Evolutionary conservation across 2,888 invertebrate species (phyloP).

Genomic region (Stenchaetothrips biformis): DNA sequence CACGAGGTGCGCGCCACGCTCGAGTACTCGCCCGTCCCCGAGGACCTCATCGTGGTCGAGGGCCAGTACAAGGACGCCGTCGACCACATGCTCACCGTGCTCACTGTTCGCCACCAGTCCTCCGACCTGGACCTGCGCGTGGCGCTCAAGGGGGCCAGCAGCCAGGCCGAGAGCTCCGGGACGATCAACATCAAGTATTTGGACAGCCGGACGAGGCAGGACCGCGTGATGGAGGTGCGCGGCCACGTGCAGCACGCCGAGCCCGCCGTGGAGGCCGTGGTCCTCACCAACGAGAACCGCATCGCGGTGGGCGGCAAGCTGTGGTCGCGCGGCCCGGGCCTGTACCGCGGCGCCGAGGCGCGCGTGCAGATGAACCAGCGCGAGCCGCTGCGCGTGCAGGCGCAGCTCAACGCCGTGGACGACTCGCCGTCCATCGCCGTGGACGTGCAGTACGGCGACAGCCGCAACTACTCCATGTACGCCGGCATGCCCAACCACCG

Average conservation of each 20-base stretch:
- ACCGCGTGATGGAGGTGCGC: constrained; percentile 31
- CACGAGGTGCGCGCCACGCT: constrained; percentile 33
- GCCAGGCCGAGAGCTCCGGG: constrained; percentile 28
- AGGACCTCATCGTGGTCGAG: constrained; percentile 35
- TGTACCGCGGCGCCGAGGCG: constrained; percentile 28
- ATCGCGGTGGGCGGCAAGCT: constrained; percentile 30
- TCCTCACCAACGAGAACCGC: constrained; percentile 33
- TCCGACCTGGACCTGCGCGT: constrained; percentile 35
- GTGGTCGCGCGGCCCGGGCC: constrained; percentile 22
- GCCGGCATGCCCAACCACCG: constrained; percentile 41
- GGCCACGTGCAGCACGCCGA: constrained; percentile 28
- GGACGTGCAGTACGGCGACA: constrained; percentile 35
- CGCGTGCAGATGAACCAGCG: constrained; percentile 35
- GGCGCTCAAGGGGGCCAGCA: constrained; percentile 20
- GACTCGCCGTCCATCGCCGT: constrained; percentile 35
- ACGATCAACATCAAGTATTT: constrained; percentile 30
- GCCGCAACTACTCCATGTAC: constrained; percentile 36
- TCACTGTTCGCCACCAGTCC: constrained; percentile 34
- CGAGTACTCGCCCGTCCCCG: constrained; percentile 36
- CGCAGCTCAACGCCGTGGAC: constrained; percentile 32
- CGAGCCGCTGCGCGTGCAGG: constrained; percentile 35
- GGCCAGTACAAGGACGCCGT: constrained; percentile 19
- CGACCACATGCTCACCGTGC: background rate
- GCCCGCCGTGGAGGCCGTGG: constrained; percentile 30
- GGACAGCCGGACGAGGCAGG: constrained; percentile 30